Evolutionary conservation across 1,140 invertebrate species (phyloP).

Genomic region (Drosophila burlai): DNA sequence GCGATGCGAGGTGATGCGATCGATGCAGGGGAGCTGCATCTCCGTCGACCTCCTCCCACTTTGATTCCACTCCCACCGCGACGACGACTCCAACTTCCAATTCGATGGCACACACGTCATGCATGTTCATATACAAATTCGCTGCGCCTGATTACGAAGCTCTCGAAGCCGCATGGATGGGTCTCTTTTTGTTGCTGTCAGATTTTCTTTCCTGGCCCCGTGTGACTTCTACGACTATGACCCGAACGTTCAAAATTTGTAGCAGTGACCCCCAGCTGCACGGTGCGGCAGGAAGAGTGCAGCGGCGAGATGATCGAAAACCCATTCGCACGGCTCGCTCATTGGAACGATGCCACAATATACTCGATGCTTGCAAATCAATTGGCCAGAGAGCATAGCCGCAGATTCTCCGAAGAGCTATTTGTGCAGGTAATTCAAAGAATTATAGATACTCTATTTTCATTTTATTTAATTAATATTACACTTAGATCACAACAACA

Average conservation of each 20-base stretch:
- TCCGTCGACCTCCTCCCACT: slow-evolving; percentile 35
- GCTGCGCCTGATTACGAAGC: slow-evolving; percentile 78
- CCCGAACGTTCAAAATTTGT: slow-evolving; percentile 83
- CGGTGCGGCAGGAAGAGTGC: slow-evolving; percentile 36
- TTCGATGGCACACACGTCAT: slow-evolving; percentile 76
- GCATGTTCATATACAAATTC: slow-evolving; percentile 83
- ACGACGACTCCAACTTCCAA: slow-evolving; percentile 13
- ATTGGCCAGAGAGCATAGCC: slow-evolving; percentile 71
- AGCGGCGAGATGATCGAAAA: slow-evolving; percentile 57
- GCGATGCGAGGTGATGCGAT: slow-evolving; percentile 43
- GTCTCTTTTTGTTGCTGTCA: background rate
- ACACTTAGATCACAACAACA: background rate
- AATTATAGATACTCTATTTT: background rate
- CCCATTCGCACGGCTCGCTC: slow-evolving; percentile 75
- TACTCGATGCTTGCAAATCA: slow-evolving; percentile 72
- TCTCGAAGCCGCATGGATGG: slow-evolving; percentile 34
- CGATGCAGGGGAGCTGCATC: slow-evolving; percentile 23
- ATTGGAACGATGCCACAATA: slow-evolving; percentile 76
- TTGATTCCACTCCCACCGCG: slow-evolving; percentile 39
- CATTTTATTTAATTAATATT: background rate
- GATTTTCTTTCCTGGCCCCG: slow-evolving; percentile 38
- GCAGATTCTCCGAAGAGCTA: slow-evolving; percentile 43
- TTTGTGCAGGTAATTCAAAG: background rate
- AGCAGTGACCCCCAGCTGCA: slow-evolving; percentile 64
- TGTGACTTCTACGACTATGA: slow-evolving; percentile 74